Conservation (phyloP, 2,888 invertebrate genomes). For the Trissolcus brochymenae region DNA sequence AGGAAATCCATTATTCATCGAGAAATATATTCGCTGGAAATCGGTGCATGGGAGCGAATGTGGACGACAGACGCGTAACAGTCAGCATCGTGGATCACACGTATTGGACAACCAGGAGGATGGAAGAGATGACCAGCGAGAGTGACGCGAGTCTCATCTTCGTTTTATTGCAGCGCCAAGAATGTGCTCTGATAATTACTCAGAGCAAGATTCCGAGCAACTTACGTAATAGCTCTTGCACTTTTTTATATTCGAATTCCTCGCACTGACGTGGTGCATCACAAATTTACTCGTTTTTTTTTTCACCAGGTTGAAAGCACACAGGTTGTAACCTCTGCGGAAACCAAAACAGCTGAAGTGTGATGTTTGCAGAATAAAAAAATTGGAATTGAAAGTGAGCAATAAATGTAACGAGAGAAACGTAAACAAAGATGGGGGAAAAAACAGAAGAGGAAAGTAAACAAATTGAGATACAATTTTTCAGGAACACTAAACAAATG, state of each 20-base stretch:
- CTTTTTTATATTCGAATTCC: conserved; percentile 60
- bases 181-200: conserved; percentile 71
- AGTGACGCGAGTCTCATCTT: conserved; percentile 40
- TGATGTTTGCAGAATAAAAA: too few relatives aligned
- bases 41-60: conserved; percentile 29
- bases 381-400: too few relatives aligned
- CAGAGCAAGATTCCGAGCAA: conserved; percentile 63
- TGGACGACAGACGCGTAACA: conserved; percentile 29
- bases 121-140: conserved; percentile 2
- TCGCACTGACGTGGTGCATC: too few relatives aligned
- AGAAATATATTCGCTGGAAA: conserved; percentile 47
- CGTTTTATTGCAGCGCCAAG: conserved; percentile 59
- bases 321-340: too few relatives aligned
- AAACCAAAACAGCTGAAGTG: too few relatives aligned
- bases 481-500: too few relatives aligned
- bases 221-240: conserved; percentile 72
- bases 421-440: too few relatives aligned
- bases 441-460: too few relatives aligned
- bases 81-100: conserved; percentile 5
- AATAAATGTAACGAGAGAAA: too few relatives aligned
- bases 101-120: neutral
- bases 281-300: too few relatives aligned
- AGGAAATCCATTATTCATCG: conserved; percentile 74
- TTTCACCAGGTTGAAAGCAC: too few relatives aligned
- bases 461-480: too few relatives aligned